These are phyloP conservation scores for Thymelicus acteon DNA, from an alignment of 2,888 invertebrate genomes.

Conservation along the genomic window DNA sequence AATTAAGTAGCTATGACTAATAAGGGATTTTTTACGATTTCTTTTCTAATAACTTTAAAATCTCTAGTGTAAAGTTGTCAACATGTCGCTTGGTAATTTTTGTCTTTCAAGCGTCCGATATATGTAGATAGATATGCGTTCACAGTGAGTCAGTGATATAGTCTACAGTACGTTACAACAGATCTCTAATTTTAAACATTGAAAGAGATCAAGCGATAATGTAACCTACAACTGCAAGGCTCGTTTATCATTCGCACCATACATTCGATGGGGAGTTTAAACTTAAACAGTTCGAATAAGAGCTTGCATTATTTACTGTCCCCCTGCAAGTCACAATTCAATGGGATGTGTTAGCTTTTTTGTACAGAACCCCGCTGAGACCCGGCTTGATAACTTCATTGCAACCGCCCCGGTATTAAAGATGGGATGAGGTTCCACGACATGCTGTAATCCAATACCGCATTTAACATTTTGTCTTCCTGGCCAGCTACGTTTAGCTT, in stretches of 20 bases:
- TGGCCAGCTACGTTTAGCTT: background rate
- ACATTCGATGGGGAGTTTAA: constrained; percentile 77
- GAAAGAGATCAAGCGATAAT: constrained; percentile 41
- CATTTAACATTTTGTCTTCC: background rate
- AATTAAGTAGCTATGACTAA: too few relatives aligned
- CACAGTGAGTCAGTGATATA: too few relatives aligned
- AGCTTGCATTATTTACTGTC: constrained; percentile 76
- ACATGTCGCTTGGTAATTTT: too few relatives aligned
- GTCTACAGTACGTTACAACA: background rate
- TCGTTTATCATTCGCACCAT: constrained; percentile 71
- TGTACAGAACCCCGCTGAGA: constrained; percentile 61
- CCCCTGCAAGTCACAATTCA: constrained; percentile 66
- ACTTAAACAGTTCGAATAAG: constrained; percentile 74
- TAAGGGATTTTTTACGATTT: too few relatives aligned
- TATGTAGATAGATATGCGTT: too few relatives aligned
- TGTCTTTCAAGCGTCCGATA: too few relatives aligned
- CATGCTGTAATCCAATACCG: background rate
- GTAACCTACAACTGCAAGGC: constrained; percentile 48
- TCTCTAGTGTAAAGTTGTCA: too few relatives aligned
- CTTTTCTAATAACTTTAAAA: too few relatives aligned
- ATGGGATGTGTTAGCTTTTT: constrained; percentile 71
- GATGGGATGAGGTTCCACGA: constrained; percentile 52
- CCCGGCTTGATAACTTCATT: constrained; percentile 82
- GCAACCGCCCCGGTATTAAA: constrained; percentile 55
- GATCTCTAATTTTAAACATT: constrained; percentile 25